Base-by-base conservation (phyloP, 1,140 invertebrate genomes). In the Heliothis subflexa region DNA sequence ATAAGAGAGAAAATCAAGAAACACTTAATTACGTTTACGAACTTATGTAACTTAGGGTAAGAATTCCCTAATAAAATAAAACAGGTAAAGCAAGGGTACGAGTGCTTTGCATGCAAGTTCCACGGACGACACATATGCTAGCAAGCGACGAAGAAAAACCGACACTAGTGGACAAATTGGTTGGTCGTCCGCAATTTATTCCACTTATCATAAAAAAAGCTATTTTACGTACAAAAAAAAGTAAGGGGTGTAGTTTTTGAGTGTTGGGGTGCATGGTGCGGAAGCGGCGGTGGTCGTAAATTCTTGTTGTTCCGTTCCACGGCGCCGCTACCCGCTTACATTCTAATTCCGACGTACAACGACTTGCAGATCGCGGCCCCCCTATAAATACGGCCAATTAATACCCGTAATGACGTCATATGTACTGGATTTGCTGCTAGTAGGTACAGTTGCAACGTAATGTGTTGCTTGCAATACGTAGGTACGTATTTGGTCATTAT, bases 181-280 rank as follows among this genome's bases (percentile, higher is more conserved):
- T 64, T 75, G 47, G 73, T 64, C 47, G 57, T 62, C 59, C 73
- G 73, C 73, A 64, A 75, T 75, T 75, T 54, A 52, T 64, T 62
- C 73, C 73, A 75, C 73, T 75, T 75, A 75, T 62, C 73, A 75
- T 75, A 75, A 75, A 75, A 62, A 75, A 75, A 50, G 21, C 33
- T 75, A 75, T 75, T 75, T 59, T 40, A 45, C 25, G 33, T 75
- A 75, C 72, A 75, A 64, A 75, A 40, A n/a, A 75, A 78, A 33
- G 54, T 78, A 70, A 74, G 71, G 59, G 57, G 62, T 59, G 70
- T 81, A 76, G 76, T 81, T 83, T 82, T 80, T 80, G 47, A 79
- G 57, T 77, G 68, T 66, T 81, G 47, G 78, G 78, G 78, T 83
- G 78, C 72, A 80, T 68, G 70, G 71, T 68, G 55, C 71, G 81